A percentile compares a stretch with the other conserved stretches of the same genome.
Evolutionary conservation across 2,888 invertebrate species (phyloP).

Genomic region (Orchesella flavescens): DNA sequence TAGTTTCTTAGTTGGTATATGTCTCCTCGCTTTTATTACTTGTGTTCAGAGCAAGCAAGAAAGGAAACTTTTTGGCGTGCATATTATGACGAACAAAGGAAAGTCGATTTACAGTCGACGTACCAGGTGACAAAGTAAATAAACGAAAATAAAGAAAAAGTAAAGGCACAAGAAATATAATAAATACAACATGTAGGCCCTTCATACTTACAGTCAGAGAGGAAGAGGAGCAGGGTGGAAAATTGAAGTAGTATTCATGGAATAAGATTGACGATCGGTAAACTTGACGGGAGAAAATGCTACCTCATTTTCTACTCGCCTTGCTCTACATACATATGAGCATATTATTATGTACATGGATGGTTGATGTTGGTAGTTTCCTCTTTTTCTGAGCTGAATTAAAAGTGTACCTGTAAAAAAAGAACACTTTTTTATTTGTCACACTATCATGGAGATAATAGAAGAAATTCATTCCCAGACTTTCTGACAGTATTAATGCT

Average conservation of each 20-base stretch:
- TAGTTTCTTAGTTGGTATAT: background rate
- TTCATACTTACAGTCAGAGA: background rate
- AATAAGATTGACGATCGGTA: too few species aligned
- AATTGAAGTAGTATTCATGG: background rate
- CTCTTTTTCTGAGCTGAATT: too few species aligned
- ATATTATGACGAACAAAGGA: background rate
- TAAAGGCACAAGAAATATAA: background rate
- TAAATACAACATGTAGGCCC: background rate
- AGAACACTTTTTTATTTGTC: too few species aligned
- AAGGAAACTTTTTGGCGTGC: background rate
- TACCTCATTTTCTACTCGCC: too few species aligned
- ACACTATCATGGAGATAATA: too few species aligned
- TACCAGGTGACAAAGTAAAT: background rate
- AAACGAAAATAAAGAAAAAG: background rate
- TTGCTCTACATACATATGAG: too few species aligned
- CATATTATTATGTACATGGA: too few species aligned
- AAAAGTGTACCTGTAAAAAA: too few species aligned
- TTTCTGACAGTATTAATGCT: too few species aligned
- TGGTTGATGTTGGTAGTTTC: too few species aligned
- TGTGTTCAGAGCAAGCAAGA: background rate
- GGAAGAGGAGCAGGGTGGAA: background rate
- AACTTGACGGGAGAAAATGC: too few species aligned
- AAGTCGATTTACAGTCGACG: background rate
- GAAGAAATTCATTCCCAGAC: too few species aligned
- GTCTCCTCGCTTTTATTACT: slow-evolving; percentile 11